Percentiles rank a stretch among this genome's conserved stretches.
These are phyloP conservation scores for Rhinopomastus cyanomelas DNA, from an alignment of 2,113 vertebrate species.

Conservation along the genomic window DNA sequence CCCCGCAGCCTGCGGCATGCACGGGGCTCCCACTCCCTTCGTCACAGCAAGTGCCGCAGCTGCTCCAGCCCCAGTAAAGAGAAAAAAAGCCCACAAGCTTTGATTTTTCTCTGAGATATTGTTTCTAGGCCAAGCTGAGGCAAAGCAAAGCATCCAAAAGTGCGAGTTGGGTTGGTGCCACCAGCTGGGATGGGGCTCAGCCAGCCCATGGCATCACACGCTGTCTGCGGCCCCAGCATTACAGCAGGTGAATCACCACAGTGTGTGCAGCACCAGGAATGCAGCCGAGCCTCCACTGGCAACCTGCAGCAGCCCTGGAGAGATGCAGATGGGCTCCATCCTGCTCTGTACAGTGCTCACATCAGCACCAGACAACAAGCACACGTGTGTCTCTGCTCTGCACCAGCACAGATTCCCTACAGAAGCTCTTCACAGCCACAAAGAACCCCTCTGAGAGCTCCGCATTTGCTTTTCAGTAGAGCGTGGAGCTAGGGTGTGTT, in stretches of 20 bases:
- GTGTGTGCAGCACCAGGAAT: accelerated
- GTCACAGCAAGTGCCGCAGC: accelerated
- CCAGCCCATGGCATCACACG: background rate
- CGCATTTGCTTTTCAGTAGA: background rate
- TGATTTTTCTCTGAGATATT: slow-evolving; percentile 41
- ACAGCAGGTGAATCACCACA: background rate
- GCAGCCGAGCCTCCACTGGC: accelerated
- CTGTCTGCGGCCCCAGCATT: accelerated
- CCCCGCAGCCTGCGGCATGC: accelerated
- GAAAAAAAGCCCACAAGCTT: background rate
- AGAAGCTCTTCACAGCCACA: background rate
- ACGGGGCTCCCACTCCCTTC: accelerated
- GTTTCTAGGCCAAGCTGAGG: slow-evolving; percentile 42
- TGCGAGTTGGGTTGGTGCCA: background rate
- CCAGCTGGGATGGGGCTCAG: background rate
- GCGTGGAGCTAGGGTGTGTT: background rate
- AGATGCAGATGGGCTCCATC: background rate
- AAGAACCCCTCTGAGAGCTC: background rate
- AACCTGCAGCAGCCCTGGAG: accelerated
- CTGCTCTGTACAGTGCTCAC: background rate
- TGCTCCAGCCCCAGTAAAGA: background rate
- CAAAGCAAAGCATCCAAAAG: background rate
- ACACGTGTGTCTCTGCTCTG: background rate
- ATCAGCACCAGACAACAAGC: background rate
- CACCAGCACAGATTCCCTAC: background rate